phyloP scores from a whole-genome alignment of 2,888 invertebrate species.

The Cosmorhoe ocellata region DNA sequence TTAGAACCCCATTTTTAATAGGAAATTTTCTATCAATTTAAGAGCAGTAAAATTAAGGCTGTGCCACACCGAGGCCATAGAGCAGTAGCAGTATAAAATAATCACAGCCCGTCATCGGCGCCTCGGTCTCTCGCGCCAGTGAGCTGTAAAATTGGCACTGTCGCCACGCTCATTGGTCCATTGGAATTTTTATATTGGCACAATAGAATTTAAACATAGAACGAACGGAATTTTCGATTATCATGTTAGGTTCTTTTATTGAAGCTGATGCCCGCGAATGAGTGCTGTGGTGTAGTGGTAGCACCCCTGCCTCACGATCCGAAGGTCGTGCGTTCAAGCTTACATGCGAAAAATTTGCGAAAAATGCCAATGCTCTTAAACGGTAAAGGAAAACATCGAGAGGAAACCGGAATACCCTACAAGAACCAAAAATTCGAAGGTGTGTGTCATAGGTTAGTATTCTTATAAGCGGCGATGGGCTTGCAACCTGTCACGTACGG shows the following conservation, averaged over 20 bases:
- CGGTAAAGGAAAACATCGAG: too few species aligned
- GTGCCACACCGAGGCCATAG: background rate
- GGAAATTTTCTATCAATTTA: conserved; percentile 1
- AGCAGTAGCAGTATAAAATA: conserved; percentile 27
- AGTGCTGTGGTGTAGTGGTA: too few species aligned
- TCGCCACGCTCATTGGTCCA: conserved; percentile 38
- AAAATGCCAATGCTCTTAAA: too few species aligned
- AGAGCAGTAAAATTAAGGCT: conserved; percentile 10
- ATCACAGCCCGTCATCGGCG: conserved; percentile 46
- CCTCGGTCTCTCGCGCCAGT: conserved; percentile 50
- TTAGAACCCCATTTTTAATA: background rate
- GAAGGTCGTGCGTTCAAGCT: too few species aligned
- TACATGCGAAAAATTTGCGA: too few species aligned
- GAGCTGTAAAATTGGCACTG: conserved; percentile 55
- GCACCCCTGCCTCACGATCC: too few species aligned
- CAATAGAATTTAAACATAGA: conserved; percentile 35
- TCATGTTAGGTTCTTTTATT: background rate
- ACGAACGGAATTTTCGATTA: conserved; percentile 15
- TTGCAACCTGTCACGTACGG: too few species aligned
- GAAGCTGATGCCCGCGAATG: too few species aligned
- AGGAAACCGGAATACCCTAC: too few species aligned
- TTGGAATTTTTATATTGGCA: conserved; percentile 47
- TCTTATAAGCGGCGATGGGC: too few species aligned
- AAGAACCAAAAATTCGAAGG: too few species aligned
- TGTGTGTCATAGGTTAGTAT: too few species aligned